Percentiles rank a stretch among this genome's conserved stretches.
These are phyloP conservation scores for Epinotia ramella DNA, from an alignment of 2,888 invertebrate genomes.

Conservation along the genomic window DNA sequence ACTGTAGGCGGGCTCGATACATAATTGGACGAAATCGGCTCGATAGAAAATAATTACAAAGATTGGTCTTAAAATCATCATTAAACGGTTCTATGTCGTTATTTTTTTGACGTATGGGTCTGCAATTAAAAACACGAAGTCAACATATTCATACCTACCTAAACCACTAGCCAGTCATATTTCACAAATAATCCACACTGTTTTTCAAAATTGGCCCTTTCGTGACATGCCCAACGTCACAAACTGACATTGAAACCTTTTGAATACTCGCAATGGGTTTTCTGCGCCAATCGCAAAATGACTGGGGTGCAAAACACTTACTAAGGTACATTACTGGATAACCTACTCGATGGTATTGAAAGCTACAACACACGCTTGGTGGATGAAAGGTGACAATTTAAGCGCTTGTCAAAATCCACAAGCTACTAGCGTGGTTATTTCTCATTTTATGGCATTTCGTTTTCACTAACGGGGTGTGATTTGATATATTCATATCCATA, in stretches of 20 bases:
- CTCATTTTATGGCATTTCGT: background rate
- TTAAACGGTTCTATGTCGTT: no score
- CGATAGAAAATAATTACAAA: no score
- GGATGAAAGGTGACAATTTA: constrained; percentile 37
- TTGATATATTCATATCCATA: background rate
- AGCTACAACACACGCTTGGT: constrained; percentile 30
- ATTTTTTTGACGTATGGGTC: no score
- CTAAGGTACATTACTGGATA: constrained; percentile 22
- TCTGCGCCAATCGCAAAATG: background rate
- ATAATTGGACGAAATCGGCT: no score
- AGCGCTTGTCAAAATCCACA: constrained; percentile 9
- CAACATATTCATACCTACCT: no score
- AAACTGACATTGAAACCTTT: background rate
- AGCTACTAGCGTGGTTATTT: background rate
- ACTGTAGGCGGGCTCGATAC: no score
- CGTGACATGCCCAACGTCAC: background rate
- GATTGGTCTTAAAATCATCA: no score
- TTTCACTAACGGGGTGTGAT: background rate
- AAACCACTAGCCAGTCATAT: no score
- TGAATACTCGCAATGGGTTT: background rate
- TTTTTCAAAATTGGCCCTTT: no score
- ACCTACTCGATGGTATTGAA: constrained; percentile 40
- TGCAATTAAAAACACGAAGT: no score
- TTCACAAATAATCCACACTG: no score
- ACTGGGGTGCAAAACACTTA: background rate